Evolutionary conservation across 2,888 invertebrate species (phyloP).

Genomic region (Steromphala cineraria): DNA sequence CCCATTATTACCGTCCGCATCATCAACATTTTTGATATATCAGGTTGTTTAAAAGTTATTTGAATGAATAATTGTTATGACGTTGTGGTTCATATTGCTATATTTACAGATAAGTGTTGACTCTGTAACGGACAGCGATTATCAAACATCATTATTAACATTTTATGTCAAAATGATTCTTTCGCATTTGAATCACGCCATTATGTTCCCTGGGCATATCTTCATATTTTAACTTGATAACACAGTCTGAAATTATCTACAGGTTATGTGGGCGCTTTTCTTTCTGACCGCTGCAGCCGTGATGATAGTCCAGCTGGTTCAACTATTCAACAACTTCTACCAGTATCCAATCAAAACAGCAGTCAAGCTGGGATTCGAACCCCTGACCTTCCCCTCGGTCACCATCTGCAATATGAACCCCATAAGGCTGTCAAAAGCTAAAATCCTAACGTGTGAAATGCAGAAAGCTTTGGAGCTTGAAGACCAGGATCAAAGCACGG

Average conservation of each 20-base stretch:
- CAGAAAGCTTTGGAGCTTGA: neutral
- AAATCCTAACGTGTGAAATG: neutral
- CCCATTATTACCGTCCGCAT: too few relatives aligned
- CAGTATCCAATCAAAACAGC: slow-evolving; percentile 45
- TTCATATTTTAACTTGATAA: too few relatives aligned
- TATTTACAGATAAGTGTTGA: too few relatives aligned
- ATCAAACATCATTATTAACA: too few relatives aligned
- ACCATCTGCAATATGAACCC: slow-evolving; percentile 60
- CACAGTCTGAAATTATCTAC: neutral
- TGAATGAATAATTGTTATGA: too few relatives aligned
- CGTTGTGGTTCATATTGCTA: too few relatives aligned
- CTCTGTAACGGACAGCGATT: too few relatives aligned
- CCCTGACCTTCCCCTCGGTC: slow-evolving; percentile 46
- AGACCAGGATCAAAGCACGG: neutral
- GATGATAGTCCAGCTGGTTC: slow-evolving; percentile 35
- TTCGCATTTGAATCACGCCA: too few relatives aligned
- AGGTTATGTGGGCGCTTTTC: slow-evolving; percentile 40
- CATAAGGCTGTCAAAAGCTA: slow-evolving; percentile 30
- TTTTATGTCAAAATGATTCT: too few relatives aligned
- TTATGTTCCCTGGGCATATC: too few relatives aligned
- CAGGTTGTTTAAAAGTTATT: too few relatives aligned
- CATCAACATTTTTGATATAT: too few relatives aligned
- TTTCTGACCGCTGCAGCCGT: slow-evolving; percentile 35
- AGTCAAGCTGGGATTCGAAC: slow-evolving; percentile 47
- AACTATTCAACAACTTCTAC: slow-evolving; percentile 37